Percentiles rank a stretch among this genome's conserved stretches.
phyloP scores from a whole-genome alignment of 2,888 invertebrate genomes.

The Invenusta paracnida region DNA sequence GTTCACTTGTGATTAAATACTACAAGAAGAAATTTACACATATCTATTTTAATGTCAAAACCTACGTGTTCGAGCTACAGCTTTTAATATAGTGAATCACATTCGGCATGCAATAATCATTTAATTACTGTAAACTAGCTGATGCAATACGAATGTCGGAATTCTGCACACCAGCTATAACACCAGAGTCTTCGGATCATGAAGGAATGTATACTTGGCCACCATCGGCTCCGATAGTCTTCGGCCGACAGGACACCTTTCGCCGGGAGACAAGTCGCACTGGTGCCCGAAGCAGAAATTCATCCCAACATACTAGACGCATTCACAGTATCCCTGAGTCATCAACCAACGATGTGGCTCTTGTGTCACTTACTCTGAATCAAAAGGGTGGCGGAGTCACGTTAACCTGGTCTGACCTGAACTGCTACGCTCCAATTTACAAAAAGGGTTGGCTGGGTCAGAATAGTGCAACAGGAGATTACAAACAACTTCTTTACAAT shows the following conservation, averaged over 20 bases:
- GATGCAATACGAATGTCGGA: background rate
- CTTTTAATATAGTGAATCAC: too few species aligned
- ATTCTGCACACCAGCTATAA: background rate
- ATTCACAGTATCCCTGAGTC: too few species aligned
- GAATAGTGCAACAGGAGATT: background rate
- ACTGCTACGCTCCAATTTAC: conserved; percentile 18
- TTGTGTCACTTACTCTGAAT: too few species aligned
- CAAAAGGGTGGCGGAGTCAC: background rate
- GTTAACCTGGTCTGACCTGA: conserved; percentile 18
- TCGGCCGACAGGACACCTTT: background rate
- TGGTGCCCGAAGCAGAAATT: background rate
- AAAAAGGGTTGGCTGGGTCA: background rate
- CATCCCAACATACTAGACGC: background rate
- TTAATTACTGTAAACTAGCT: too few species aligned
- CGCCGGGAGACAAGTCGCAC: background rate
- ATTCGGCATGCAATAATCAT: too few species aligned
- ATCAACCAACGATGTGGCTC: too few species aligned
- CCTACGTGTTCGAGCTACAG: too few species aligned
- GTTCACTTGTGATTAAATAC: too few species aligned
- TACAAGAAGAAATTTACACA: too few species aligned
- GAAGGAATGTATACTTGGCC: background rate
- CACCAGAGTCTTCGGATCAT: background rate
- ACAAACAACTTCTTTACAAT: conserved; percentile 35
- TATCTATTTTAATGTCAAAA: too few species aligned
- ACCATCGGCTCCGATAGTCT: background rate